Base-by-base conservation (phyloP, 2,113 vertebrate genomes). In the Columba janthina region DNA sequence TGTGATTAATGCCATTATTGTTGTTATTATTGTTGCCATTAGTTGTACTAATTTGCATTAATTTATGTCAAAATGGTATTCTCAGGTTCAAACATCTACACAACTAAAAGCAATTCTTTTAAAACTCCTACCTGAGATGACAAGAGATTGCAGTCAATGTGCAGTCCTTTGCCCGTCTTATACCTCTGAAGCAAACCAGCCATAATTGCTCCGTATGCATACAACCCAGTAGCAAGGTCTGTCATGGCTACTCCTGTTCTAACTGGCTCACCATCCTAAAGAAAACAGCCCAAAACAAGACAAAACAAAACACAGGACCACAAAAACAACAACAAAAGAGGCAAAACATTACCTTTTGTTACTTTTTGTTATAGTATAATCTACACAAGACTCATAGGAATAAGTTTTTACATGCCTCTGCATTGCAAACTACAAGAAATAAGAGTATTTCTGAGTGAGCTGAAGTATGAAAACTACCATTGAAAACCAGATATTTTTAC, bases 201-300 rank as follows among this genome's bases (percentile, higher is more conserved):
- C 99, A 99, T 98, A 75, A 99, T 93, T 57, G 99, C 99, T 83
- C 99, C 99, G 24, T 98, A 99, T 0, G 98, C 82, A 48, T 98
- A 99, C 28, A 99, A 95, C 10, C 99, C 99, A 46, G 99, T 99
- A 13, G 99, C 99, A 93, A 99, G 98, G 83, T 99, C 99, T 4
- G 99, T 99, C 99, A 99, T 99, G 51, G 99, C 99, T 5, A 99
- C 99, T 26, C 99, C 99, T 5, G 99, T 97, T 79, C 98, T 98
- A 70, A 99, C 99, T 11, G 99, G 99, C 29, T 99, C 99, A 10
- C 99, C 99, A 65, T 93, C 98, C 99, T 99, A 94, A 84, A 78
- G 34, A 76, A 34, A 54, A 82, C 16, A 54, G 1, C 10, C 3
- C 44, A 65, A 73, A 44, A 74, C 32, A 57, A 89, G 15, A 56